Evolutionary conservation across 2,888 invertebrate genomes (phyloP).

Genomic region (Zaprionus lineosus): DNA sequence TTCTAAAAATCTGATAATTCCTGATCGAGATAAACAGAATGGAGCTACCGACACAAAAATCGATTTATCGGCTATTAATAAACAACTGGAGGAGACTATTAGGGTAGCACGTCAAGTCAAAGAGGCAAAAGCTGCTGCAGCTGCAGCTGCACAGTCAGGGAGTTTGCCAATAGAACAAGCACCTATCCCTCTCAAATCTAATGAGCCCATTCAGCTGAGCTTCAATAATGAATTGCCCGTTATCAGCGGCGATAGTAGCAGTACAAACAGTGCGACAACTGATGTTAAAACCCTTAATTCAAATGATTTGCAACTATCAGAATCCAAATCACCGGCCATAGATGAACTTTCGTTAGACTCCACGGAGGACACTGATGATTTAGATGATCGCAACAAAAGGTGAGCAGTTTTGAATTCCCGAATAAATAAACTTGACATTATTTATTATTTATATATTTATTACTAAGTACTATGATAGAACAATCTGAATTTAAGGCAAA

Average conservation of each 20-base stretch:
- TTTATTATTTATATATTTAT: too few species aligned
- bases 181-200: constrained; percentile 61
- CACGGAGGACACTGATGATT: constrained; percentile 87
- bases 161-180: constrained; percentile 59
- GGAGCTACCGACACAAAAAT: constrained; percentile 82
- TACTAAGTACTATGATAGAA: too few species aligned
- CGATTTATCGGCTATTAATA: constrained; percentile 82
- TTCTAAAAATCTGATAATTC: constrained; percentile 16
- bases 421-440: too few species aligned
- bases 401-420: too few species aligned
- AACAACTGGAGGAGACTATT: constrained; percentile 83
- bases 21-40: constrained; percentile 61
- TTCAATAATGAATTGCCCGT: constrained; percentile 79
- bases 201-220: constrained; percentile 78
- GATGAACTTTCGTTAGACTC: constrained; percentile 89
- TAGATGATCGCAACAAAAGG: constrained; percentile 92
- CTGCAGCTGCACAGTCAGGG: constrained; percentile 51
- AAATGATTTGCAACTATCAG: constrained; percentile 84
- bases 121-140: constrained; percentile 80
- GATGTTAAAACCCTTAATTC: constrained; percentile 57
- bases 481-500: too few species aligned
- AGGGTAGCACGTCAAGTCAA: constrained; percentile 83
- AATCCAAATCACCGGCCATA: constrained; percentile 86
- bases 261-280: constrained; percentile 64
- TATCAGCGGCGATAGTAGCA: constrained; percentile 39